These are phyloP conservation scores for Drosophila ironensis DNA, from an alignment of 1,140 invertebrate genomes.

Conservation along the genomic window DNA sequence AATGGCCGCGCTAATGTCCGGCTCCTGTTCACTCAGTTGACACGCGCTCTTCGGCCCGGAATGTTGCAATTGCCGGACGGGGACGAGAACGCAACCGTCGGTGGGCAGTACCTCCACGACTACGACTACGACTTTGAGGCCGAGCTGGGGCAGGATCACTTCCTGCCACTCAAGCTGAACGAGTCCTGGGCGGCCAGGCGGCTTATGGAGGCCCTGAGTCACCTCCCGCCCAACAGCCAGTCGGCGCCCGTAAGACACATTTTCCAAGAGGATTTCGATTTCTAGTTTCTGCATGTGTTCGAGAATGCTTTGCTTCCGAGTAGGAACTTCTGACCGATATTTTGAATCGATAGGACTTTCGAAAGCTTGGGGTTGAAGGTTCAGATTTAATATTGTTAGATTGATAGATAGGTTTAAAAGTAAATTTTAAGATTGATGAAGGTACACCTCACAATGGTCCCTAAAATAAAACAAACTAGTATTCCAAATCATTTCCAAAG, in stretches of 20 bases:
- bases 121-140: constrained; percentile 12
- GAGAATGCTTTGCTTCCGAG: too few relatives aligned
- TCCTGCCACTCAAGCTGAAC: constrained; percentile 83
- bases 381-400: too few relatives aligned
- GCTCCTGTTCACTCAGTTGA: constrained; percentile 53
- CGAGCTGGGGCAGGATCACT: constrained; percentile 46
- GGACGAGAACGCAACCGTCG: constrained; percentile 10
- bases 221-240: constrained; percentile 63
- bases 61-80: constrained; percentile 49
- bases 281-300: too few relatives aligned
- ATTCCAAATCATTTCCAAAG: too few relatives aligned
- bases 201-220: constrained; percentile 75
- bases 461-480: too few relatives aligned
- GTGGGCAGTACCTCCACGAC: background rate
- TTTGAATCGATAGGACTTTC: background rate
- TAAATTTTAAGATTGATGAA: too few relatives aligned
- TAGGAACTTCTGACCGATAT: too few relatives aligned
- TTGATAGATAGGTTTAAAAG: too few relatives aligned
- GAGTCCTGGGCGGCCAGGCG: constrained; percentile 84
- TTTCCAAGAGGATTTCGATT: background rate
- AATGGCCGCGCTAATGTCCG: constrained; percentile 64
- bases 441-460: too few relatives aligned
- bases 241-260: constrained; percentile 57
- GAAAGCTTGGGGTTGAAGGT: too few relatives aligned
- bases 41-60: constrained; percentile 51